Base-by-base conservation (phyloP, 2,888 invertebrate species). In the Aspidiotus rigidus region DNA sequence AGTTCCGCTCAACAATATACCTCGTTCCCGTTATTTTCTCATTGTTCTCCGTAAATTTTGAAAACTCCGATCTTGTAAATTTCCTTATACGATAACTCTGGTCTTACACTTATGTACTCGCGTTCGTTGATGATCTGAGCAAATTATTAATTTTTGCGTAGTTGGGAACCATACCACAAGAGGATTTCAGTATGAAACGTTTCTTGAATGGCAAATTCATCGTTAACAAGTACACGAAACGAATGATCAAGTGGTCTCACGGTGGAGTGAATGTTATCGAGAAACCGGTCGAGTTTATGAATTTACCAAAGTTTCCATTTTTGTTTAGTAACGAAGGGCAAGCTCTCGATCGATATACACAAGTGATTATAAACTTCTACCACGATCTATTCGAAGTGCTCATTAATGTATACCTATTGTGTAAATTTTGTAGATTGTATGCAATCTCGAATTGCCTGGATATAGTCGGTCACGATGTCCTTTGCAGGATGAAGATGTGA, bases 201-300 rank as follows among this genome's bases (percentile, higher is more conserved):
- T 81, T 79, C 41, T 80, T 83, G 66, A 83, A 85, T 62, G 83
- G 81, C 67, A 83, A 79, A 74, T 77, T 87, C 10, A 83, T 88
- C 39, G 81, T 87, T 77, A 82, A 87, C 77, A 86, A 87, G 76
- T 86, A 86, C 9, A 86, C 86, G 0, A 86, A 85, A 76, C 81
- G 88, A n/a, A 82, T 88, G 6, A 83, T 88, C 57, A 86, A 86
- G 77, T 82, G 87, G 66, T 86, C 87, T 53, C 78, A 79, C 70
- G 75, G 77, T 0, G 74, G 76, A 15, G 77, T 78, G 49, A 74
- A 77, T 63, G 77, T 76, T 39, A 73, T 78, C 66, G 79, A 79
- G 54, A 74, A 76, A 7, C 80, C 80, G 13, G 77, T 76, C 73
- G 78, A 78, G 74, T 78, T 80, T 16, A 76, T 76, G 71, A 66